These are phyloP conservation scores for Sipha maydis DNA, from an alignment of 2,888 invertebrate species.

Conservation along the genomic window DNA sequence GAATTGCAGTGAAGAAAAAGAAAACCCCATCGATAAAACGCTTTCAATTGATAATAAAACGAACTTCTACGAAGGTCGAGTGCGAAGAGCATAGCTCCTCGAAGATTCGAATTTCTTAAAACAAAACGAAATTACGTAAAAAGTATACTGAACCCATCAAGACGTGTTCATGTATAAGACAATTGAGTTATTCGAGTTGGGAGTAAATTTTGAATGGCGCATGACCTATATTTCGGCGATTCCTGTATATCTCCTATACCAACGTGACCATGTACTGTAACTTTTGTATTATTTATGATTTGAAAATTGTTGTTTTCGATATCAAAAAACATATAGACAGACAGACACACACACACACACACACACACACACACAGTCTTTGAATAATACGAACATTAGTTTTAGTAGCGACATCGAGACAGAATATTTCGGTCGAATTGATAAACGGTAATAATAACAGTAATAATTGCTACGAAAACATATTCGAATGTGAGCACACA, in stretches of 20 bases:
- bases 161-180: background rate
- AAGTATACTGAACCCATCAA: background rate
- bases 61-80: background rate
- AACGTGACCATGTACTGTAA: background rate
- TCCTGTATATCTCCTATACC: background rate
- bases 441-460: background rate
- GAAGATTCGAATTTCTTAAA: constrained; percentile 1
- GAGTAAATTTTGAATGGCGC: background rate
- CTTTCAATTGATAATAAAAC: background rate
- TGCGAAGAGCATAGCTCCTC: background rate
- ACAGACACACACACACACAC: too few species aligned
- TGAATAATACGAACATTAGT: too few species aligned
- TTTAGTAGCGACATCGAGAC: too few species aligned
- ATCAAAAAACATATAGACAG: background rate
- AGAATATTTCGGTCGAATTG: background rate
- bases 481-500: background rate
- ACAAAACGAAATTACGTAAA: constrained; percentile 1
- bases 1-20: background rate
- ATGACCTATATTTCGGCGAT: background rate
- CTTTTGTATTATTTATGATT: background rate
- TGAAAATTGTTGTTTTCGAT: background rate
- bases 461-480: background rate
- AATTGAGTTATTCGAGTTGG: background rate
- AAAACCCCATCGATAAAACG: background rate
- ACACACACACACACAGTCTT: too few species aligned